Conservation (phyloP, 2,113 vertebrate species). For the Rhinoderma darwinii region DNA sequence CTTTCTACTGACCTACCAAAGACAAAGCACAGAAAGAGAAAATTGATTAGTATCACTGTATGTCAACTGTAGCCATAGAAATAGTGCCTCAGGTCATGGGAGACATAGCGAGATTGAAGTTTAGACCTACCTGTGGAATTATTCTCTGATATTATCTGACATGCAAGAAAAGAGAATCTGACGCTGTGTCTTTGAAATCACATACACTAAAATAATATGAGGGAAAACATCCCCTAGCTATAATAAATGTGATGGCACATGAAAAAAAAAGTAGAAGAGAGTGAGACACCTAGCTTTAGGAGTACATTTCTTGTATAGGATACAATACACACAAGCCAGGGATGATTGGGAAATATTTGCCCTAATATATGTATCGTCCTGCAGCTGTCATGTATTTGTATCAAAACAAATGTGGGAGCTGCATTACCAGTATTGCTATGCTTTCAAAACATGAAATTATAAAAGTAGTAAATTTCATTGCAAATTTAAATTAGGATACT, state of each 20-base stretch:
- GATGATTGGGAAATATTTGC: neutral
- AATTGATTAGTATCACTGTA: slow-evolving; percentile 52
- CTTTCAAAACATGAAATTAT: neutral
- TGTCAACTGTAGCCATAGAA: slow-evolving; percentile 29
- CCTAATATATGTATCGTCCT: slow-evolving; percentile 17
- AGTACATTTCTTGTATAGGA: neutral
- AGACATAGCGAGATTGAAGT: slow-evolving; percentile 21
- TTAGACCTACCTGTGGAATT: slow-evolving; percentile 50
- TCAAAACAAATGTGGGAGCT: neutral
- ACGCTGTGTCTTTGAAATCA: slow-evolving; percentile 40
- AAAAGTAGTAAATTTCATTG: neutral
- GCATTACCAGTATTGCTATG: neutral
- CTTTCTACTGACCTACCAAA: slow-evolving; percentile 50
- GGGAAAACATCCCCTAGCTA: slow-evolving; percentile 50
- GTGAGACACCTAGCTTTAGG: slow-evolving; percentile 3
- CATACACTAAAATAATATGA: slow-evolving; percentile 46
- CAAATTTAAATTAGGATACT: too few relatives aligned
- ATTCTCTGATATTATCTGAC: slow-evolving; percentile 57
- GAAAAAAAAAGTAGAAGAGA: slow-evolving; percentile 39
- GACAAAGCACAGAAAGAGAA: slow-evolving; percentile 33
- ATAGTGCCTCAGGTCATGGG: slow-evolving; percentile 34
- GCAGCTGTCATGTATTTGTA: neutral
- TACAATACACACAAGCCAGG: slow-evolving; percentile 22
- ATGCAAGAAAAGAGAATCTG: slow-evolving; percentile 30
- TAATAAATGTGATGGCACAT: slow-evolving; percentile 48